These are phyloP conservation scores for Sipha maydis DNA, from an alignment of 2,888 invertebrate species.

Conservation along the genomic window DNA sequence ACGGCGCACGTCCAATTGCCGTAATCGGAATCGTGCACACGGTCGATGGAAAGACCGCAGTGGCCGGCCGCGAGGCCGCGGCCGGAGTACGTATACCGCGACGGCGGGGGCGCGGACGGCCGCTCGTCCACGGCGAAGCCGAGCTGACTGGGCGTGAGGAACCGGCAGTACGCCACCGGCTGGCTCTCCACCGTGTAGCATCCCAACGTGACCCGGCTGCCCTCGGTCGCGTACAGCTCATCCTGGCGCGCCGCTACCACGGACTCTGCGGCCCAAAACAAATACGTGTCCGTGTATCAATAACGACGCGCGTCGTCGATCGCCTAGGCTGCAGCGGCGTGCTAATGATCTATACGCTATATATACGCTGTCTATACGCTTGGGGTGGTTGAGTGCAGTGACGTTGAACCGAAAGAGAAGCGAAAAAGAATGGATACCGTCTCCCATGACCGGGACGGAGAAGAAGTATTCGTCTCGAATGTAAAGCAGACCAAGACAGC, in stretches of 20 bases:
- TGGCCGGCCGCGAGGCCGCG: constrained; percentile 68
- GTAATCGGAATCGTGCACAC: constrained; percentile 85
- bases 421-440: too few species aligned
- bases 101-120: neutral
- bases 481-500: too few species aligned
- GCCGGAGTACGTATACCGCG: constrained; percentile 44
- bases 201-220: constrained; percentile 29
- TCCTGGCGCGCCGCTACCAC: constrained; percentile 44
- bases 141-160: constrained; percentile 36
- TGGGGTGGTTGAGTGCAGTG: too few species aligned
- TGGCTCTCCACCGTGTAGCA: constrained; percentile 50
- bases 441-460: too few species aligned
- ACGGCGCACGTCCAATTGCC: constrained; percentile 93
- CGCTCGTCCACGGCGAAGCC: constrained; percentile 52
- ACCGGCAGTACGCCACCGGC: constrained; percentile 50
- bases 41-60: constrained; percentile 83
- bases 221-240: constrained; percentile 51
- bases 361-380: too few species aligned
- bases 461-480: too few species aligned
- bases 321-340: too few species aligned
- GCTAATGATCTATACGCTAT: too few species aligned
- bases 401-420: too few species aligned
- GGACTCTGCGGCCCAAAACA: neutral
- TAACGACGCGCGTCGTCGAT: too few species aligned
- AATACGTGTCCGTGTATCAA: too few species aligned